These are phyloP conservation scores for Lycaon pictus DNA, from an alignment of 2,113 vertebrate species.

Conservation along the genomic window DNA sequence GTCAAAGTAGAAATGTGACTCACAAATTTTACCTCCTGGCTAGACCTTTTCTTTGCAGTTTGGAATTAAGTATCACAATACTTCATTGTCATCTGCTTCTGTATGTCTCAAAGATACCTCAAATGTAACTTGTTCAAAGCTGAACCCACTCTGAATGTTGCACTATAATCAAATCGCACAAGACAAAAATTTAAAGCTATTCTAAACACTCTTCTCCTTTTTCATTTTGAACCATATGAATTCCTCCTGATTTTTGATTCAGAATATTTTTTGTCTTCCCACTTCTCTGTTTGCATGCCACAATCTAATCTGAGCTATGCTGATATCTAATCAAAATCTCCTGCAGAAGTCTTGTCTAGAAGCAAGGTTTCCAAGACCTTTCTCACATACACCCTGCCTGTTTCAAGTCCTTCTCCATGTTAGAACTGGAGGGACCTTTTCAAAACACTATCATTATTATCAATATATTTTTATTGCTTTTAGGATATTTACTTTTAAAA, in stretches of 20 bases:
- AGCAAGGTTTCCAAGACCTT: not conserved
- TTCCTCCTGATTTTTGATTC: not conserved
- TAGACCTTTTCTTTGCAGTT: not conserved
- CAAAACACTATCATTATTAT: not conserved
- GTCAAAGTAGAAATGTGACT: not conserved
- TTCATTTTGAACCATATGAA: not conserved
- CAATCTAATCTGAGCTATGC: not conserved
- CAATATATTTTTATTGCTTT: not conserved
- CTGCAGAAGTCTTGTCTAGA: not conserved
- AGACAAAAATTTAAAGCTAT: not conserved
- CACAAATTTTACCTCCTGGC: not conserved
- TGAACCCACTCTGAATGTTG: not conserved
- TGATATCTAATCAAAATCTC: not conserved
- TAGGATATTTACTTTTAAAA: not conserved
- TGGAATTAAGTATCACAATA: not conserved
- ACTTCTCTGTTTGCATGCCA: not conserved
- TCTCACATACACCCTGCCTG: not conserved
- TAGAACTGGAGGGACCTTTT: not conserved
- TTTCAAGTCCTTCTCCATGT: not conserved
- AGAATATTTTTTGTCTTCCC: not conserved
- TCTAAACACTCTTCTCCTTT: not conserved
- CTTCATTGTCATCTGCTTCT: not conserved
- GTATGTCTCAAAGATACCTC: not conserved
- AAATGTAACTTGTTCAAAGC: not conserved
- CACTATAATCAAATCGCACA: not conserved